Conservation (phyloP, 2,113 vertebrate species). For the Halcyon senegalensis region DNA sequence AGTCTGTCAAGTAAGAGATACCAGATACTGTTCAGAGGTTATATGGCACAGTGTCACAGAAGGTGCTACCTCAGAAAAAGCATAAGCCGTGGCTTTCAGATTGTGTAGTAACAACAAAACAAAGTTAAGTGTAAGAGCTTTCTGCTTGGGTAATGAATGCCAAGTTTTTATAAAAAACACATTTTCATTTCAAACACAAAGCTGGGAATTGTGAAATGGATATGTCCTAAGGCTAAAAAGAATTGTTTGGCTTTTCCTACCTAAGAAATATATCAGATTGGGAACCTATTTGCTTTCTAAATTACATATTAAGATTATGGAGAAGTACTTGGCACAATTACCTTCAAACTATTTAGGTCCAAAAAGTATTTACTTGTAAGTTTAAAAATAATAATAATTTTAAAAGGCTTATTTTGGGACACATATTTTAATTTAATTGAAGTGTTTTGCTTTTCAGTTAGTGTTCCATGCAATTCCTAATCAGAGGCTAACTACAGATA, state of each 20-base stretch:
- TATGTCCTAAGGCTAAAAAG: background rate
- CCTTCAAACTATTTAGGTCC: background rate
- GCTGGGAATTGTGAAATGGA: background rate
- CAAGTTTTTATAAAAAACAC: background rate
- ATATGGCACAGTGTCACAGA: background rate
- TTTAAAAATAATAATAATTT: background rate
- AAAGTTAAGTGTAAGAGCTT: background rate
- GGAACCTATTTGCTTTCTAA: background rate
- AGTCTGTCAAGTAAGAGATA: background rate
- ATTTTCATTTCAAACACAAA: background rate
- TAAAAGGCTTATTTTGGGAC: background rate
- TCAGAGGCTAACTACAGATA: background rate
- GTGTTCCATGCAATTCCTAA: background rate
- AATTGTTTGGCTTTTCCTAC: background rate
- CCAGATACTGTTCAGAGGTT: background rate
- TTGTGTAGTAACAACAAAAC: background rate
- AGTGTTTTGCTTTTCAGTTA: background rate
- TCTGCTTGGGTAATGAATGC: background rate
- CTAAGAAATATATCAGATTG: background rate
- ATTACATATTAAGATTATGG: background rate
- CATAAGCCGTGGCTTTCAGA: background rate
- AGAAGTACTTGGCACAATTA: background rate
- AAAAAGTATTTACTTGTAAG: background rate
- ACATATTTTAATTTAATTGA: background rate
- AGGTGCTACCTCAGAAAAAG: background rate